These are phyloP conservation scores for Dipodomys ordii DNA, from an alignment of 2,113 vertebrate genomes.

Conservation along the genomic window DNA sequence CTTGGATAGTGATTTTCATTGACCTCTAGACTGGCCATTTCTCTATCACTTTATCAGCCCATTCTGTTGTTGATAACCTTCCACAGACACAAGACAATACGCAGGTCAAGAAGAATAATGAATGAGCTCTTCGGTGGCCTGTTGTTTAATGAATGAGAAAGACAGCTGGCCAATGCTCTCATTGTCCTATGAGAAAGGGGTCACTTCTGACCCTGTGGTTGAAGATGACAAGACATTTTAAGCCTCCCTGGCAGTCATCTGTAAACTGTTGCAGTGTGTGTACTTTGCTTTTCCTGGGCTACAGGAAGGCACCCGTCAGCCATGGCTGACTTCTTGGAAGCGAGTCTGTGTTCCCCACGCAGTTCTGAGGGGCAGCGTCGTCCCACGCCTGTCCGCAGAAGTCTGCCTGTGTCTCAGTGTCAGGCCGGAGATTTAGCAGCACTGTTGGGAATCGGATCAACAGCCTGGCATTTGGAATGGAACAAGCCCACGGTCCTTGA, in stretches of 20 bases:
- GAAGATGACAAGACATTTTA: constrained; percentile 3
- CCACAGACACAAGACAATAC: neutral
- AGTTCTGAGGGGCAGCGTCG: neutral
- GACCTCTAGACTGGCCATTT: neutral
- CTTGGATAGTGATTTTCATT: neutral
- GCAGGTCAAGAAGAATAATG: neutral
- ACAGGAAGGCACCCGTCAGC: neutral
- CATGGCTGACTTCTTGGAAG: neutral
- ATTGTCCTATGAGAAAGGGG: neutral
- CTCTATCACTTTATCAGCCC: neutral
- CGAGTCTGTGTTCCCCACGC: neutral
- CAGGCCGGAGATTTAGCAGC: neutral
- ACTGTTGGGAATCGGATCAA: constrained; percentile 38
- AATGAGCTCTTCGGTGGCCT: neutral
- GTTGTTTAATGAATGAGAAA: neutral
- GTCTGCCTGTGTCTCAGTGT: neutral
- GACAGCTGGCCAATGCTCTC: neutral
- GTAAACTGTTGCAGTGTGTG: neutral
- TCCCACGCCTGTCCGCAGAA: neutral
- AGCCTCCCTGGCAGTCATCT: neutral
- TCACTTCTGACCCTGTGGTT: neutral
- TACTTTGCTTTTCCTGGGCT: neutral
- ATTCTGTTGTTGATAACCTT: constrained; percentile 23
- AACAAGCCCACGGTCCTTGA: neutral
- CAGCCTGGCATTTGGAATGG: neutral